Percentiles rank a stretch among this genome's conserved stretches.
phyloP scores from a whole-genome alignment of 37 sponge, comb jelly and placozoan genomes.

The Aphrocallistes beatrix region DNA sequence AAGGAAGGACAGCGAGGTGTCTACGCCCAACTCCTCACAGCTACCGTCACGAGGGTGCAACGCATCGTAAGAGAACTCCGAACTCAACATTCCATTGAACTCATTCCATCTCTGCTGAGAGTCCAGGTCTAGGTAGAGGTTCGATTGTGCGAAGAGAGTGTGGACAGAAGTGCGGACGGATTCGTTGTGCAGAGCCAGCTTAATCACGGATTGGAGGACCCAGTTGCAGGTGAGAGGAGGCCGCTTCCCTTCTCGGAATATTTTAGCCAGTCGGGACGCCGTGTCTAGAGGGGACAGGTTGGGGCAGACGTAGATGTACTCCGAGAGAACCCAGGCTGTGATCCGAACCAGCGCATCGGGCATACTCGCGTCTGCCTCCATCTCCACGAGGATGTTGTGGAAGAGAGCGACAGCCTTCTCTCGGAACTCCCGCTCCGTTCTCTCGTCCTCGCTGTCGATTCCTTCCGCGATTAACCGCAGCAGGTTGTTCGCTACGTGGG shows the following conservation, averaged over 20 bases:
- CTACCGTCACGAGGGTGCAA: slow-evolving; percentile 62
- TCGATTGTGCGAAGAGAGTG: slow-evolving; percentile 4
- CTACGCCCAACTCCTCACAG: slow-evolving; percentile 83
- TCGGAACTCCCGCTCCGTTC: not conserved
- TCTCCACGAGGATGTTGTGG: not conserved
- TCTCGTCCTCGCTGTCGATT: not conserved
- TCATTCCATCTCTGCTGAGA: slow-evolving; percentile 17
- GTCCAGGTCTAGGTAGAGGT: not conserved
- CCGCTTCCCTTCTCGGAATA: not conserved
- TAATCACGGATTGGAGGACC: slow-evolving; percentile 1
- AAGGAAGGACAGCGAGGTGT: slow-evolving; percentile 69
- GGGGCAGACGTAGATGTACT: not conserved
- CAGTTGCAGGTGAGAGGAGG: not conserved
- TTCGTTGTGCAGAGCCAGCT: not conserved
- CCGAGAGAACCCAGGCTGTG: not conserved
- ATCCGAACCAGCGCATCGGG: not conserved
- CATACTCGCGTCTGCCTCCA: not conserved
- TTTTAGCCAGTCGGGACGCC: not conserved
- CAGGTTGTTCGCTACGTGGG: slow-evolving; percentile 71
- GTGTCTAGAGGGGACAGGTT: not conserved
- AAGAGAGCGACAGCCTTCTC: not conserved
- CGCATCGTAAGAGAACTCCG: not conserved
- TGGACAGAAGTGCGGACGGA: not conserved
- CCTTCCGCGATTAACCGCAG: slow-evolving; percentile 85
- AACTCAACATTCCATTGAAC: not conserved